phyloP scores from a whole-genome alignment of 2,113 vertebrate species.

The Gavialis gangeticus region DNA sequence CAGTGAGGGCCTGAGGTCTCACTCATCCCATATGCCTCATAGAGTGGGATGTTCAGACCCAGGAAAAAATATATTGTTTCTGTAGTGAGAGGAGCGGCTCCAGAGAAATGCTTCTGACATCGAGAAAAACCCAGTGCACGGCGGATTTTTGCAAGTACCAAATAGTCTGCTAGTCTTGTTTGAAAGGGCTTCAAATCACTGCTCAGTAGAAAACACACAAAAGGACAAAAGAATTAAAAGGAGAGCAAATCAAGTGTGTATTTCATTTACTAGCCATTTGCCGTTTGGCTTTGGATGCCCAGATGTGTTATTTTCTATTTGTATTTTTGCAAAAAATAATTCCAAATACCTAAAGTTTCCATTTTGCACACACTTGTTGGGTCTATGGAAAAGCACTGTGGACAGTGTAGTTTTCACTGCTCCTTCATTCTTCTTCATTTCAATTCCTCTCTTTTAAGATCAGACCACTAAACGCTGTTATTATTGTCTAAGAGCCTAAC shows the following conservation, averaged over 20 bases:
- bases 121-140: slow-evolving; percentile 83
- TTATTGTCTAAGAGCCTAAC: background rate
- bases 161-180: slow-evolving; percentile 81
- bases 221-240: background rate
- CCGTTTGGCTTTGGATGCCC: background rate
- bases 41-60: slow-evolving; percentile 87
- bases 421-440: background rate
- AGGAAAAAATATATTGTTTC: slow-evolving; percentile 88
- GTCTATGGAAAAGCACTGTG: background rate
- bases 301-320: background rate
- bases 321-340: background rate
- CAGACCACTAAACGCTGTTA: background rate
- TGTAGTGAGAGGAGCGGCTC: slow-evolving; percentile 85
- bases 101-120: slow-evolving; percentile 88
- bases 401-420: background rate
- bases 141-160: slow-evolving; percentile 88
- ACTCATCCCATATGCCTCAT: slow-evolving; percentile 90
- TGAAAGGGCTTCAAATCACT: slow-evolving; percentile 85
- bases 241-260: background rate
- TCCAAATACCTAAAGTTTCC: background rate
- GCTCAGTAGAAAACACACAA: slow-evolving; percentile 5
- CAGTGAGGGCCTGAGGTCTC: slow-evolving; percentile 91
- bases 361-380: background rate
- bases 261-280: background rate
- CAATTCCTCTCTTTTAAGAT: background rate